A percentile compares a stretch with the other conserved stretches of the same genome.
phyloP scores from a whole-genome alignment of 92 coral and sea anemone genomes.

The Zoanthus solanderi region DNA sequence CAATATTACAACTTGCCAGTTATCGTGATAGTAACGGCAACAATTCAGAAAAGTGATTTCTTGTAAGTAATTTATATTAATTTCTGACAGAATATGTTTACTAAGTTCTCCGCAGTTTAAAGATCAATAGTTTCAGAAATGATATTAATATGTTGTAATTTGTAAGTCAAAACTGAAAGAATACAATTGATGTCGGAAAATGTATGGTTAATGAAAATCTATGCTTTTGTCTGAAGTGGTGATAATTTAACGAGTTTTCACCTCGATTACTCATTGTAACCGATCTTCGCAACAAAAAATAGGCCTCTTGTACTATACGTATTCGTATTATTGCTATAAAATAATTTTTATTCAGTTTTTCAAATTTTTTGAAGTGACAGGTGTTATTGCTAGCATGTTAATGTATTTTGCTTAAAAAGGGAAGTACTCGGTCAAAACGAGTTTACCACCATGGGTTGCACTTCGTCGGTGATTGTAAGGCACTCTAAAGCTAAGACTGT shows the following conservation, averaged over 20 bases:
- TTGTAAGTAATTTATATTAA: not conserved
- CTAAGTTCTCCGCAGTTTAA: not conserved
- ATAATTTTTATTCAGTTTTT: slow-evolving; percentile 13
- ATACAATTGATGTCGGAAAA: not conserved
- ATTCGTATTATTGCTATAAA: not conserved
- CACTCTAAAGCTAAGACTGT: slow-evolving; percentile 20
- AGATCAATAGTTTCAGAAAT: not conserved
- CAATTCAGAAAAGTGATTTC: no score
- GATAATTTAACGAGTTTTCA: not conserved
- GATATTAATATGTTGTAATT: not conserved
- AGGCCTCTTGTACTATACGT: not conserved
- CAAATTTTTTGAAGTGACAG: slow-evolving; percentile 9
- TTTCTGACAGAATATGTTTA: not conserved
- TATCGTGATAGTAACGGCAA: no score
- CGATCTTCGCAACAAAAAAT: not conserved
- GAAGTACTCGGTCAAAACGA: not conserved
- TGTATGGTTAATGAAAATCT: not conserved
- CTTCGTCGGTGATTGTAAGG: slow-evolving; percentile 32
- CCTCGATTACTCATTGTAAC: not conserved
- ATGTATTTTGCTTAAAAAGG: not conserved
- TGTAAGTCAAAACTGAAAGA: not conserved
- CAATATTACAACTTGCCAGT: no score
- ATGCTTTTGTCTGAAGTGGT: not conserved
- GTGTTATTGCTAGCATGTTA: not conserved
- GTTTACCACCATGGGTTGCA: slow-evolving; percentile 57